Evolutionary conservation across 2,888 invertebrate genomes (phyloP).

Genomic region (Pharmacophagus antenor): DNA sequence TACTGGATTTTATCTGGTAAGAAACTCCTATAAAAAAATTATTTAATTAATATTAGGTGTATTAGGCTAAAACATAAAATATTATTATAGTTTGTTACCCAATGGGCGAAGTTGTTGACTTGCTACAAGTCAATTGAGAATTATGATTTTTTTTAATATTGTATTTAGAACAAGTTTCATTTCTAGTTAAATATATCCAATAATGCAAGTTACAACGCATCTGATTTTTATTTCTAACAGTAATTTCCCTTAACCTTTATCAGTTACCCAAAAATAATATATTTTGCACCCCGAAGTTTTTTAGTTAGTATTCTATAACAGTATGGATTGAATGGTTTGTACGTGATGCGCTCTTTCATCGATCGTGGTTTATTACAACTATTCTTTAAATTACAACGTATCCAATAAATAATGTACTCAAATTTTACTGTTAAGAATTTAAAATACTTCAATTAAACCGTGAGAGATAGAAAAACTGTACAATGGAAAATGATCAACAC

Average conservation of each 20-base stretch:
- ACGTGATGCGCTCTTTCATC: conserved; percentile 17
- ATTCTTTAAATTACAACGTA: conserved; percentile 22
- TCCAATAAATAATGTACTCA: background rate
- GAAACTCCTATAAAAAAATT: no score
- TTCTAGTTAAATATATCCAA: background rate
- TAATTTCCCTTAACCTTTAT: background rate
- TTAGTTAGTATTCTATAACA: conserved; percentile 20
- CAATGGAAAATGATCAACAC: no score
- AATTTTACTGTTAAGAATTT: background rate
- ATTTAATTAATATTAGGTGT: no score
- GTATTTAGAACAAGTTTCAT: no score
- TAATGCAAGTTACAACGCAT: background rate
- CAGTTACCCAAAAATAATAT: background rate
- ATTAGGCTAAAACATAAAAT: no score
- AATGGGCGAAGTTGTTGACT: no score
- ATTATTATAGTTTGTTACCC: no score
- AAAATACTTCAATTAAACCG: no score
- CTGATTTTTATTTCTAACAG: background rate
- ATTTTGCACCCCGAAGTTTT: conserved; percentile 11
- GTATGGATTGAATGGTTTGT: conserved; percentile 24
- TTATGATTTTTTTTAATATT: no score
- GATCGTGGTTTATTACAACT: conserved; percentile 19
- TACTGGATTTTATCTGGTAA: no score
- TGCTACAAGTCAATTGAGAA: background rate
- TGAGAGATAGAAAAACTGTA: no score